These are phyloP conservation scores for Cryptoprocta ferox DNA, from an alignment of 2,797 vertebrate species.

Conservation along the genomic window DNA sequence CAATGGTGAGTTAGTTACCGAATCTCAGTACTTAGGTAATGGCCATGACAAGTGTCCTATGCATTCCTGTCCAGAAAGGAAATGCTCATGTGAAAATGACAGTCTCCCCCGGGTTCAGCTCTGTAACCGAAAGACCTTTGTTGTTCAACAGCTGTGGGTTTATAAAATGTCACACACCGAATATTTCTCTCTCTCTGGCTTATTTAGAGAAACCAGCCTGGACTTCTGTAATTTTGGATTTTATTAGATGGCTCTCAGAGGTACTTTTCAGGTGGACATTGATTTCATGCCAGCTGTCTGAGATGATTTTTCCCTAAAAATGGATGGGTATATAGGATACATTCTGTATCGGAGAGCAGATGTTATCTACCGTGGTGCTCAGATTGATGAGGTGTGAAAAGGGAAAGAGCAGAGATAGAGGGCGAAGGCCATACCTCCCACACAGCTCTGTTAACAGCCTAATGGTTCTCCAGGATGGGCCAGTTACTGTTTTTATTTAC, in stretches of 20 bases:
- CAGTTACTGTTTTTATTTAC: not conserved
- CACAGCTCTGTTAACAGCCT: not conserved
- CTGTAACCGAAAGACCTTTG: not conserved
- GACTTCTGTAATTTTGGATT: not conserved
- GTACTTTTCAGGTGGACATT: not conserved
- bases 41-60: rapidly evolving
- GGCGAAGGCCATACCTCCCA: not conserved
- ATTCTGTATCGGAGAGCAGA: not conserved
- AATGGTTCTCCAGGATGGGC: not conserved
- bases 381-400: not conserved
- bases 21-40: rapidly evolving
- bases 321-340: not conserved
- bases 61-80: not conserved
- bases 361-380: not conserved
- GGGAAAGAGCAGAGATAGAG: not conserved
- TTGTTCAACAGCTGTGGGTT: conserved; percentile 28
- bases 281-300: not conserved
- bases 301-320: not conserved
- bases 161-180: not conserved
- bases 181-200: not conserved
- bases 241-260: not conserved
- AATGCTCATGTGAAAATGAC: not conserved
- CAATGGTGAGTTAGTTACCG: rapidly evolving
- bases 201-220: not conserved
- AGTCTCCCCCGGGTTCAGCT: not conserved